Evolutionary conservation across 2,113 vertebrate species (phyloP).

Genomic region (Syngnathoides biaculeatus): DNA sequence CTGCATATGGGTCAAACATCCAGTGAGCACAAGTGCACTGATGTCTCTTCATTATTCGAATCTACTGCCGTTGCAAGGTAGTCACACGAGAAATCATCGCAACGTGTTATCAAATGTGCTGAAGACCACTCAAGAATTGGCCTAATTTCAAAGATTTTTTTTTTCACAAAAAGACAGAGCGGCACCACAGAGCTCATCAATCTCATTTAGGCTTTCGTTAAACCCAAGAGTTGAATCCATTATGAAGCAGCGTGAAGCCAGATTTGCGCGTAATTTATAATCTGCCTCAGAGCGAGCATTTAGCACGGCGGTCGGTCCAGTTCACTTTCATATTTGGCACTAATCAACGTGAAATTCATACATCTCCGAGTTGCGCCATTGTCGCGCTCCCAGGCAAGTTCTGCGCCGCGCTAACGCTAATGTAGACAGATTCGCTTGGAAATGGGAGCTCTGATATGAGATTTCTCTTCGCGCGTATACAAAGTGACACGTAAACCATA

Average conservation of each 20-base stretch:
- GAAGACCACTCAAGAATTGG: not conserved
- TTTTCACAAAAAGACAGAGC: too few species aligned
- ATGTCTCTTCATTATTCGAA: not conserved
- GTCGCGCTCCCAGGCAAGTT: not conserved
- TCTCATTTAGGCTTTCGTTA: not conserved
- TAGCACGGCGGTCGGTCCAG: constrained; percentile 22
- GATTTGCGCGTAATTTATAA: constrained; percentile 40
- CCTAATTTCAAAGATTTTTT: not conserved
- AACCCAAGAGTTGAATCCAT: constrained; percentile 21
- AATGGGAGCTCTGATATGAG: not conserved
- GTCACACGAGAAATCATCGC: not conserved
- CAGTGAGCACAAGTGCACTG: not conserved
- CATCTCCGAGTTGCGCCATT: not conserved
- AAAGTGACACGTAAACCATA: not conserved
- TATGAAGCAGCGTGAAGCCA: constrained; percentile 25
- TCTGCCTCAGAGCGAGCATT: constrained; percentile 32
- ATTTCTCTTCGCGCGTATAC: not conserved
- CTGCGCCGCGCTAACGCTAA: not conserved
- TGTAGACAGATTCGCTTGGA: not conserved
- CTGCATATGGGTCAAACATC: not conserved
- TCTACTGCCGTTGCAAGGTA: not conserved
- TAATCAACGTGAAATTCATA: constrained; percentile 5
- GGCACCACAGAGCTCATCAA: not conserved
- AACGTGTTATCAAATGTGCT: not conserved
- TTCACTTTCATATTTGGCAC: constrained; percentile 14